A percentile compares a stretch with the other conserved stretches of the same genome.
Conservation (phyloP, 1,140 invertebrate species). For the Euura saliciscinereae region DNA sequence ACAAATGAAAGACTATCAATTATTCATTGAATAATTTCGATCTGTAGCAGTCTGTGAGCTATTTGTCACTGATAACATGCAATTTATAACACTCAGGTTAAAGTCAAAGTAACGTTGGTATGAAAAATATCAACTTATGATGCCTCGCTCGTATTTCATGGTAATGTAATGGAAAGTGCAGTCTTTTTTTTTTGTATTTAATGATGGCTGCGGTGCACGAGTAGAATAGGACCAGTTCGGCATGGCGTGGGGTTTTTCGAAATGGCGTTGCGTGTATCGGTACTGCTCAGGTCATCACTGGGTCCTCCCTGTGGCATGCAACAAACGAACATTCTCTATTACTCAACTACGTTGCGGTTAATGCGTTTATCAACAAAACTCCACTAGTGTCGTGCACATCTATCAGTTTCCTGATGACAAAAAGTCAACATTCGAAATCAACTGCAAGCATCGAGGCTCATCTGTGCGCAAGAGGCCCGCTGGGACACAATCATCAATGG, state of each 20-base stretch:
- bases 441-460: no score
- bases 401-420: no score
- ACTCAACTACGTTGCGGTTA: conserved; percentile 3
- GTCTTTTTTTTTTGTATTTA: not conserved
- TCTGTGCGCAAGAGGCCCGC: no score
- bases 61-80: not conserved
- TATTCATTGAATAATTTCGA: not conserved
- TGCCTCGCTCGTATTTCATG: not conserved
- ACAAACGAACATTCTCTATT: conserved; percentile 38
- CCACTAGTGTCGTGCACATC: no score
- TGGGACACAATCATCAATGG: no score
- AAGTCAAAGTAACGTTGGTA: not conserved
- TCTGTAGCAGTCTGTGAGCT: not conserved
- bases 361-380: no score
- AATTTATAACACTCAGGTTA: not conserved
- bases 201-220: conserved; percentile 4
- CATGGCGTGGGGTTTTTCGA: conserved; percentile 17
- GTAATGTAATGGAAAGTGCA: not conserved
- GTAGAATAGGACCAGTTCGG: not conserved
- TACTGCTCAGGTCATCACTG: conserved; percentile 29
- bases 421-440: no score
- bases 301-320: conserved; percentile 48
- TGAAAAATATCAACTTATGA: not conserved
- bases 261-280: conserved; percentile 17
- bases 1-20: no score